These are phyloP conservation scores for Omphaloscelis lunosa DNA, from an alignment of 2,888 invertebrate genomes.

Conservation along the genomic window DNA sequence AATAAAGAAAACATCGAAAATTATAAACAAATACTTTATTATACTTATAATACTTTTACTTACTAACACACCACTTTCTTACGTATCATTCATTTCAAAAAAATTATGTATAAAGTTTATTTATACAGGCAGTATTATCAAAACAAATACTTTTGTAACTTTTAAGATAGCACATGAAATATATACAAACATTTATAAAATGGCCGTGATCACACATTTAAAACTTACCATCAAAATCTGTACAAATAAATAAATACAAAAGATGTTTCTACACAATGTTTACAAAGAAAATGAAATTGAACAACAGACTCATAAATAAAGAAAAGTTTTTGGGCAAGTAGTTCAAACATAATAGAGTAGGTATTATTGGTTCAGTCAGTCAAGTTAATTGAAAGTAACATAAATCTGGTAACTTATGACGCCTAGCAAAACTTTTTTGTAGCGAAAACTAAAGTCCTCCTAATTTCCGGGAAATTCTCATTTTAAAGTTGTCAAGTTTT, in stretches of 20 bases:
- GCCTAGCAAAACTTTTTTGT: constrained; percentile 19
- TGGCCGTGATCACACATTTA: constrained; percentile 60
- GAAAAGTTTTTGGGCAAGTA: not conserved
- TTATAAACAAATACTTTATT: constrained; percentile 54
- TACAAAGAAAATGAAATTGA: constrained; percentile 1
- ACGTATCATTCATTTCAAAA: constrained; percentile 48
- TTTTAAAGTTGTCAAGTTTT: constrained; percentile 12
- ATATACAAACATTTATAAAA: constrained; percentile 45
- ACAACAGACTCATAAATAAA: not conserved
- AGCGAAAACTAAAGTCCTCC: not conserved
- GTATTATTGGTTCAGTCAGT: constrained; percentile 20
- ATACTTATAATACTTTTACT: constrained; percentile 46
- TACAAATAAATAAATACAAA: constrained; percentile 56
- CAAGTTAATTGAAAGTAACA: constrained; percentile 8
- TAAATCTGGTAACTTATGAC: constrained; percentile 21
- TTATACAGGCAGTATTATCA: constrained; percentile 21
- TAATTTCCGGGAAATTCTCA: not conserved
- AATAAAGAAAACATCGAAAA: not conserved
- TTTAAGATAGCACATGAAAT: constrained; percentile 33
- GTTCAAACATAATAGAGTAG: not conserved
- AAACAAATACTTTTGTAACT: constrained; percentile 14
- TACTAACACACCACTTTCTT: constrained; percentile 48
- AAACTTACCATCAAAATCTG: constrained; percentile 58
- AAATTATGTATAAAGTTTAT: constrained; percentile 21
- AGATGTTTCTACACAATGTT: not conserved